Evolutionary conservation across 2,888 invertebrate genomes (phyloP), one percentile per base, ranked within the genome.

Genomic region (Cepaea hortensis): DNA sequence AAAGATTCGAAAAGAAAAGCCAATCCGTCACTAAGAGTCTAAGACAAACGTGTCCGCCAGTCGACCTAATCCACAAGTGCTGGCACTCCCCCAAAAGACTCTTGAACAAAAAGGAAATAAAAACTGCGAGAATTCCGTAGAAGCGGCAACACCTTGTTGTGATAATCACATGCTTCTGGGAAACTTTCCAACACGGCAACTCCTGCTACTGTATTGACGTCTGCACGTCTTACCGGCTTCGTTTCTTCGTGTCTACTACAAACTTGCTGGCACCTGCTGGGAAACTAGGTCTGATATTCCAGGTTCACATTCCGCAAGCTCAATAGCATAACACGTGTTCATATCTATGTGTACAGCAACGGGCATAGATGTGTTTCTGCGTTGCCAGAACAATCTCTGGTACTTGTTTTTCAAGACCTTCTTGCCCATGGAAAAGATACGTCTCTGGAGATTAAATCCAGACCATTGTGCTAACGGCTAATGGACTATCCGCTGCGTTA

Each of bases 1-100:
- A 79, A 79, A 15, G 23, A 3, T 13, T 79, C 79, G 79, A 79
- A 79, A 79, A 62, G 61, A 79, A 62, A 79, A 79, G 62, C 23
- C 79, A 46, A 3, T 62, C 46, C 62, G 35, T 15, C 3, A 15
- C 79, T 35, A 61, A 11, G 18, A 62, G 20, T 62, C 79, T 35
- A 61, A 11, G 18, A 62, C 55, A 79, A 61, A 79, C 79, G 23
- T 62, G 62, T 35, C 79, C 18, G 35, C 18, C 13, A 62, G 15
- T 76, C 77, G 6, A 50, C 50, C 62, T 62, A 62, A 35, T 62
- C 62, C 79, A 35, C 61, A 79, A 9, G 77, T 50, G 62, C 79
- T 79, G 79, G 79, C 79, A 79, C 62, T 79, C 35, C 35, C 61
- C 79, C 79, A 79, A 79, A 62, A 62, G 35, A 6, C 35, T 62